A percentile compares a stretch with the other conserved stretches of the same genome.
phyloP scores from a whole-genome alignment of 2,797 vertebrate species.

The Champsocephalus gunnari region DNA sequence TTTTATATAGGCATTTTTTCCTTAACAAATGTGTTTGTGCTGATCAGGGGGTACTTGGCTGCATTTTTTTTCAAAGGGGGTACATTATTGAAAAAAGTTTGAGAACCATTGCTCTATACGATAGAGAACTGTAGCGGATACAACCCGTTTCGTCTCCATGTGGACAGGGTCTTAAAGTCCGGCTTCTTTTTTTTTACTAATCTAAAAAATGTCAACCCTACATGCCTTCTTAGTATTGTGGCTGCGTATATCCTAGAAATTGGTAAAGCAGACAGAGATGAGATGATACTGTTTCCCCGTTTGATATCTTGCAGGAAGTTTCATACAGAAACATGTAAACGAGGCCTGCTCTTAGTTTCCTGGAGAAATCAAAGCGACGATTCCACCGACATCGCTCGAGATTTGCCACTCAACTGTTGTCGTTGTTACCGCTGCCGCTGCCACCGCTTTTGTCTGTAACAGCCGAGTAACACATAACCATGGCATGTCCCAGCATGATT shows the following conservation, averaged over 20 bases:
- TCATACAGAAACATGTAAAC: constrained; percentile 67
- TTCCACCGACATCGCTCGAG: constrained; percentile 72
- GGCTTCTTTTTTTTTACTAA: not conserved
- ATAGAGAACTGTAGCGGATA: no score
- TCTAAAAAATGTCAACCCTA: constrained; percentile 9
- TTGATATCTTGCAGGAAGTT: constrained; percentile 65
- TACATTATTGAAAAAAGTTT: no score
- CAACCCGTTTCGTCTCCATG: no score
- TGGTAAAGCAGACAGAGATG: constrained; percentile 48
- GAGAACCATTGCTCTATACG: no score
- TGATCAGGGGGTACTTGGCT: no score
- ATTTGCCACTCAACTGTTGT: constrained; percentile 74
- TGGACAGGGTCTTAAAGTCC: not conserved
- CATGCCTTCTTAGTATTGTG: constrained; percentile 34
- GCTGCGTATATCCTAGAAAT: constrained; percentile 28
- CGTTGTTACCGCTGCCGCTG: constrained; percentile 66
- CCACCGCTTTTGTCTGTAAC: constrained; percentile 78
- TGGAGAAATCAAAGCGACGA: constrained; percentile 72
- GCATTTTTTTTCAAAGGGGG: no score
- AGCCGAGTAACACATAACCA: constrained; percentile 74
- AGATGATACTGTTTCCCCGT: constrained; percentile 56
- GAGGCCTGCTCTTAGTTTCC: constrained; percentile 62
- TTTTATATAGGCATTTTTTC: no score
- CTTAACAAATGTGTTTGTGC: no score
- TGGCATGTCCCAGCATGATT: constrained; percentile 85